Percentiles rank a stretch among this genome's conserved stretches.
Evolutionary conservation across 1,140 invertebrate species (phyloP).

Genomic region (Euura saliciscinereae): DNA sequence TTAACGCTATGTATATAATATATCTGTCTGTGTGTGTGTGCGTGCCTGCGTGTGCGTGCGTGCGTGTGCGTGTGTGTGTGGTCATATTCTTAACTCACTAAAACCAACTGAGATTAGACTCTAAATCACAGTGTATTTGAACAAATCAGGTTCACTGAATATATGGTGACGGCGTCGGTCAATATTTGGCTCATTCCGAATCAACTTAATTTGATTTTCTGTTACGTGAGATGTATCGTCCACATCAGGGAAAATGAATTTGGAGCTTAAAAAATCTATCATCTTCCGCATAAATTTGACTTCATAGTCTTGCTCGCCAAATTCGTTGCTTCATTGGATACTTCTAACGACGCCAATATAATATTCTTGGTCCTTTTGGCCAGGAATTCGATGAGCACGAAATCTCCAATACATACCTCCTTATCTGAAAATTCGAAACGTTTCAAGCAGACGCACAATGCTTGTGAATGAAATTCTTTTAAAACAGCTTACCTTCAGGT

Average conservation of each 20-base stretch:
- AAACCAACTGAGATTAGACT: neutral
- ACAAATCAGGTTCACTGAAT: neutral
- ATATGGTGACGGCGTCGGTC: neutral
- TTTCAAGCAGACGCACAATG: neutral
- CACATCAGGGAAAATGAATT: neutral
- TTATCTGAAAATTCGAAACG: neutral
- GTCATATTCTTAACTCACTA: neutral
- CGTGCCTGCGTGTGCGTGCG: no score
- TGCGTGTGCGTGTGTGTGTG: no score
- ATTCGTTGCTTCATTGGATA: neutral
- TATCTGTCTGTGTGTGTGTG: no score
- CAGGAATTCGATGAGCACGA: neutral
- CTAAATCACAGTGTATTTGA: neutral
- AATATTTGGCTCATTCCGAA: neutral
- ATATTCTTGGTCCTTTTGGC: neutral
- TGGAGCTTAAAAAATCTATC: neutral
- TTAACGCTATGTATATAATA: neutral
- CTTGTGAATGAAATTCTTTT: neutral
- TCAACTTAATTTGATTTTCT: neutral
- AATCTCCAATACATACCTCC: neutral
- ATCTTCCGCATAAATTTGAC: neutral
- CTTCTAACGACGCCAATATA: slow-evolving; percentile 7
- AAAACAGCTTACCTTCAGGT: neutral
- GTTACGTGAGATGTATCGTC: slow-evolving; percentile 1
- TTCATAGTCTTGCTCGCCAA: neutral